phyloP scores from a whole-genome alignment of 2,113 vertebrate genomes.

The Drymodes brunneopygia region DNA sequence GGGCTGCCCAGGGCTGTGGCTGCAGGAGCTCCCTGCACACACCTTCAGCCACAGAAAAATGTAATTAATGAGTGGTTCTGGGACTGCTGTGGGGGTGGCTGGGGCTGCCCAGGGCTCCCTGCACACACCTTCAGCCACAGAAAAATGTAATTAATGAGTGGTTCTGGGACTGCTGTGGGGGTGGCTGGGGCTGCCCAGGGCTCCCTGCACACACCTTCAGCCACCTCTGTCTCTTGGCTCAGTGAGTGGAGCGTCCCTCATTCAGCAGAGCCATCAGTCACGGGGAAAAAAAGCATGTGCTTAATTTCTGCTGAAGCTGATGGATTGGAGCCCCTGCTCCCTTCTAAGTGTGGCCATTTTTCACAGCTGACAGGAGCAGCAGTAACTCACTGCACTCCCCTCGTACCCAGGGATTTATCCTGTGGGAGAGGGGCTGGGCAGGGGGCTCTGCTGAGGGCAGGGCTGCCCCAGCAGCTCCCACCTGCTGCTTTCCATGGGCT shows the following conservation, averaged over 20 bases:
- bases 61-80: not conserved
- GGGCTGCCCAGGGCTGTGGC: not conserved
- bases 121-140: too few relatives aligned
- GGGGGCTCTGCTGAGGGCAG: not conserved
- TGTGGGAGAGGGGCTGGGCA: not conserved
- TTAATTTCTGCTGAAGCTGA: not conserved
- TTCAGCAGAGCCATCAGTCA: not conserved
- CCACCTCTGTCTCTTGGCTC: fast-evolving
- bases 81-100: not conserved
- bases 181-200: not conserved
- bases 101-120: not conserved
- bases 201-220: fast-evolving
- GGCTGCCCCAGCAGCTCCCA: not conserved
- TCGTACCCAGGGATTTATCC: fast-evolving
- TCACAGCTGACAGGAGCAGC: not conserved
- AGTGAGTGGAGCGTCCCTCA: fast-evolving
- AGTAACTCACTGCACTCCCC: fast-evolving
- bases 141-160: not conserved
- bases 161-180: not conserved
- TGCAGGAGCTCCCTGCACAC: not conserved
- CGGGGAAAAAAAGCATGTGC: fast-evolving
- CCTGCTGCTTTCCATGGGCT: not conserved
- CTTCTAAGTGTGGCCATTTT: fast-evolving
- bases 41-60: fast-evolving
- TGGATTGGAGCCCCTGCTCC: not conserved